phyloP scores from a whole-genome alignment of 1,140 invertebrate species.

The Panulirus ornatus region DNA sequence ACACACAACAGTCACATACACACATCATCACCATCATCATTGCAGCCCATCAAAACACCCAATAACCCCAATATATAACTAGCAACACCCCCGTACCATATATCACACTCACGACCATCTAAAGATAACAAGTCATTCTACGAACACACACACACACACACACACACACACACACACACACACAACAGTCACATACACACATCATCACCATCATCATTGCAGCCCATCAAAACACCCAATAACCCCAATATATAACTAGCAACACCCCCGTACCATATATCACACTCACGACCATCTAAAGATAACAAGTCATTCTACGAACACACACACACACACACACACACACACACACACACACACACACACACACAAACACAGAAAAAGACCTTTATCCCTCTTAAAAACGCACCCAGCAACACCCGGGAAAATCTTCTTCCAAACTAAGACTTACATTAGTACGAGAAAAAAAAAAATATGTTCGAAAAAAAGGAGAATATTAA shows the following conservation, averaged over 20 bases:
- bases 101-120: too few species aligned
- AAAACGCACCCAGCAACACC: background rate
- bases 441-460: background rate
- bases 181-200: too few species aligned
- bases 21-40: too few species aligned
- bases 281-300: too few species aligned
- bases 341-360: too few species aligned
- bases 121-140: background rate
- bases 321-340: background rate
- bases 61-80: background rate
- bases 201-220: too few species aligned
- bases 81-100: background rate
- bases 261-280: background rate
- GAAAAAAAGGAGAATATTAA: background rate
- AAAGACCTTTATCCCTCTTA: background rate
- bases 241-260: background rate
- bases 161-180: too few species aligned
- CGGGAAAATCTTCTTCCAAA: background rate
- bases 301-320: background rate
- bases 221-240: too few species aligned
- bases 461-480: background rate
- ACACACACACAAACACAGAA: background rate
- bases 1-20: too few species aligned
- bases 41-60: too few species aligned
- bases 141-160: too few species aligned